Percentiles rank a stretch among this genome's conserved stretches.
These are phyloP conservation scores for Buathra laborator DNA, from an alignment of 2,888 invertebrate genomes.

Conservation along the genomic window DNA sequence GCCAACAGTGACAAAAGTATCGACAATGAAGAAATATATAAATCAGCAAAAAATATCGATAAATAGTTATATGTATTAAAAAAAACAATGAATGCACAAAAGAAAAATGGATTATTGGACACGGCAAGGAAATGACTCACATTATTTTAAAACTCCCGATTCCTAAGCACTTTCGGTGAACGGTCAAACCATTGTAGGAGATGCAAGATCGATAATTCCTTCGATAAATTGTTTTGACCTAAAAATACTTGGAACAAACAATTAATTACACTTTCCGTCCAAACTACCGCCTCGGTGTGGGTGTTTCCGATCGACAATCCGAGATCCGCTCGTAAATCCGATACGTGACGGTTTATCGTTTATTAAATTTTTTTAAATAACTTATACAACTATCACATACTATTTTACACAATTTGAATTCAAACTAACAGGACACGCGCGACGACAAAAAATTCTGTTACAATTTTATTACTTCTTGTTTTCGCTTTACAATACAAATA, in stretches of 20 bases:
- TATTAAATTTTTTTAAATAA: conserved; percentile 66
- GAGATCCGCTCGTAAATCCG: conserved; percentile 1
- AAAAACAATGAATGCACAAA: conserved; percentile 59
- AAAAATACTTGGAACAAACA: too few relatives aligned
- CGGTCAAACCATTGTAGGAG: too few relatives aligned
- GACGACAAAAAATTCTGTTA: conserved; percentile 71
- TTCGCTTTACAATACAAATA: conserved; percentile 48
- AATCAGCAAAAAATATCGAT: conserved; percentile 34
- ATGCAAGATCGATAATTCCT: too few relatives aligned
- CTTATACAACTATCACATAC: conserved; percentile 67
- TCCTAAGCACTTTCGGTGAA: too few relatives aligned
- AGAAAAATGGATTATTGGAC: conserved; percentile 25
- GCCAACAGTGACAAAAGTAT: background rate
- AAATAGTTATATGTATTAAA: conserved; percentile 30
- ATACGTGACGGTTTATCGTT: conserved; percentile 45
- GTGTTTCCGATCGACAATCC: background rate
- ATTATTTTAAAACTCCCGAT: background rate
- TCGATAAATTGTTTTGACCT: too few relatives aligned
- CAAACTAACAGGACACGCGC: conserved; percentile 50
- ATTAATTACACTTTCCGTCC: too few relatives aligned
- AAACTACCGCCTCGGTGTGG: background rate
- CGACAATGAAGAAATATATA: conserved; percentile 42
- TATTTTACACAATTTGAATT: conserved; percentile 60
- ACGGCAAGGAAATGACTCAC: background rate
- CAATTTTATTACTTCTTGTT: conserved; percentile 65